phyloP scores from a whole-genome alignment of 2,797 vertebrate genomes.

The Heterohyrax brucei region DNA sequence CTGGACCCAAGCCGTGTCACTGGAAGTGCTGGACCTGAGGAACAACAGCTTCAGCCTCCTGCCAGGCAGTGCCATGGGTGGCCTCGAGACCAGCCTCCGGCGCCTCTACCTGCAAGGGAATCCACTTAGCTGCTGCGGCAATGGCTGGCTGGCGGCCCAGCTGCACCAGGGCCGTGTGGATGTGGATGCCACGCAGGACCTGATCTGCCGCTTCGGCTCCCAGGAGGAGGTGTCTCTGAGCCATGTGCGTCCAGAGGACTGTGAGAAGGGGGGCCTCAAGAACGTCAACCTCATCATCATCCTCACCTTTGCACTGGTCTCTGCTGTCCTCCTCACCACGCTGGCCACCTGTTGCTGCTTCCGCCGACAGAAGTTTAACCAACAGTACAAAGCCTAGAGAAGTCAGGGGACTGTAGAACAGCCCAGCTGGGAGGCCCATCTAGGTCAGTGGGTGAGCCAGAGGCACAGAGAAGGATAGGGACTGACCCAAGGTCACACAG shows the following conservation, averaged over 20 bases:
- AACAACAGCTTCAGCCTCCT: slow-evolving; percentile 96
- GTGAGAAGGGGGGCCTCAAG: slow-evolving; percentile 90
- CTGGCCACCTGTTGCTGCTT: slow-evolving; percentile 88
- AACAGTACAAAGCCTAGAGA: slow-evolving; percentile 91
- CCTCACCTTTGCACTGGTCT: slow-evolving; percentile 88
- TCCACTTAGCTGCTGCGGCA: slow-evolving; percentile 96
- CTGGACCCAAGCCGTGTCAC: slow-evolving; percentile 92
- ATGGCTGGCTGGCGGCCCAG: slow-evolving; percentile 93
- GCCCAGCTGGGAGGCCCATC: background rate
- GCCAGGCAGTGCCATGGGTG: slow-evolving; percentile 91
- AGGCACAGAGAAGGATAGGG: background rate
- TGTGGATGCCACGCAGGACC: slow-evolving; percentile 92
- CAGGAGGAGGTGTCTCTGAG: slow-evolving; percentile 91
- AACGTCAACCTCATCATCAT: slow-evolving; percentile 90
- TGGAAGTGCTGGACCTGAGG: slow-evolving; percentile 96
- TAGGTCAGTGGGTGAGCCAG: background rate
- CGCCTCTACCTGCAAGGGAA: slow-evolving; percentile 96
- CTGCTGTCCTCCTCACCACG: slow-evolving; percentile 85
- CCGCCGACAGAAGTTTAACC: slow-evolving; percentile 89
- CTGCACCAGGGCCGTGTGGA: slow-evolving; percentile 92
- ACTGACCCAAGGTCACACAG: slow-evolving; percentile 11
- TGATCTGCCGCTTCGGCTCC: slow-evolving; percentile 92
- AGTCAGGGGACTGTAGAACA: background rate
- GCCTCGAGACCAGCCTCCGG: slow-evolving; percentile 93
- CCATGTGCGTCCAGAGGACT: slow-evolving; percentile 93